phyloP scores from a whole-genome alignment of 2,113 vertebrate species.

The Halichoerus grypus region DNA sequence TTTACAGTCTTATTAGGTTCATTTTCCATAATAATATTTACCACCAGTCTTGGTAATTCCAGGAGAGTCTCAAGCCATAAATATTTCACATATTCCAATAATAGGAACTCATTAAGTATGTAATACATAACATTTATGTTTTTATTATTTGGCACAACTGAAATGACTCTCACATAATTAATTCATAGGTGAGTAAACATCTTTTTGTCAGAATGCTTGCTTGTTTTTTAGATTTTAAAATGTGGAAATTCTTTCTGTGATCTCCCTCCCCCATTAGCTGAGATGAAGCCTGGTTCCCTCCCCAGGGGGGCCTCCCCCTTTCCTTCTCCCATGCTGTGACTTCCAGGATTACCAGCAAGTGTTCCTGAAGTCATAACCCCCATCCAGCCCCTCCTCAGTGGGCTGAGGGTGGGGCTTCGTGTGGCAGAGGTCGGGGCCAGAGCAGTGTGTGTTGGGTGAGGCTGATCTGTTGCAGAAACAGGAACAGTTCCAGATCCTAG shows the following conservation, averaged over 20 bases:
- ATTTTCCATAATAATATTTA: neutral
- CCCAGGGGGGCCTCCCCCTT: neutral
- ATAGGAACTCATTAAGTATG: neutral
- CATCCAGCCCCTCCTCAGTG: neutral
- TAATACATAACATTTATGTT: neutral
- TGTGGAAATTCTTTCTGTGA: neutral
- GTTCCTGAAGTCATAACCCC: neutral
- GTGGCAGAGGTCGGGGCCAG: neutral
- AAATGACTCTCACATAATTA: neutral
- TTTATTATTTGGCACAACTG: neutral
- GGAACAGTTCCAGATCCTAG: neutral
- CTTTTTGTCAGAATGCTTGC: neutral
- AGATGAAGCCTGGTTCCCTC: neutral
- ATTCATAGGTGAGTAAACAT: neutral
- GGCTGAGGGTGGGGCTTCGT: neutral
- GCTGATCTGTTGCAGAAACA: neutral
- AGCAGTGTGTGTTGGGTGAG: neutral
- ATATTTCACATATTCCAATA: neutral
- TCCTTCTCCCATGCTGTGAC: no score
- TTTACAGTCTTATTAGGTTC: neutral
- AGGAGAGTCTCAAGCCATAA: neutral
- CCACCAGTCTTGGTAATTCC: neutral
- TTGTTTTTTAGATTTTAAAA: neutral
- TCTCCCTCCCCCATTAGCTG: neutral
- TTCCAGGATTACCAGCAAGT: neutral